phyloP scores from a whole-genome alignment of 2,797 vertebrate genomes.

The Microtus obscurus region DNA sequence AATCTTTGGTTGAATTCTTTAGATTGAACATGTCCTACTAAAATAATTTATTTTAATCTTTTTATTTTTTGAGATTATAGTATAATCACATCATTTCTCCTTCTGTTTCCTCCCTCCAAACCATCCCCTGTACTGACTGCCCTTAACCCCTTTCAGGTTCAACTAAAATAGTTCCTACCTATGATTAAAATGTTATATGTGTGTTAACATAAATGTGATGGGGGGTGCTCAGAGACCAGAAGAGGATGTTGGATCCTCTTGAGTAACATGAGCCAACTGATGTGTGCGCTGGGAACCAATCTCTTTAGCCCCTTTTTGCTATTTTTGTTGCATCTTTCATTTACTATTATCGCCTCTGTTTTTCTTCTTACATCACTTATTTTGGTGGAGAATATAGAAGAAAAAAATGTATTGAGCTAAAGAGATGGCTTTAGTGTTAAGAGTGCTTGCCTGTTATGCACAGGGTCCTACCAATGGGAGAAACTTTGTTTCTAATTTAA shows the following conservation, averaged over 20 bases:
- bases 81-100: background rate
- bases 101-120: background rate
- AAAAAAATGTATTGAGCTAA: background rate
- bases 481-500: background rate
- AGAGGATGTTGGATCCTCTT: background rate
- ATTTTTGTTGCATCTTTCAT: background rate
- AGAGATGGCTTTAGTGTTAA: background rate
- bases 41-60: background rate
- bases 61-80: background rate
- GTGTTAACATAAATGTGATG: background rate
- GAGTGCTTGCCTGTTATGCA: background rate
- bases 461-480: background rate
- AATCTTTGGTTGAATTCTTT: constrained; percentile 5
- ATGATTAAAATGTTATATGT: background rate
- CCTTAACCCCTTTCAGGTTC: background rate
- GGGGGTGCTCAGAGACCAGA: background rate
- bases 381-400: constrained; percentile 5
- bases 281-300: background rate
- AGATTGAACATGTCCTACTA: background rate
- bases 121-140: background rate
- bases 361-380: constrained; percentile 69
- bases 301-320: background rate
- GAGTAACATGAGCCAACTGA: background rate
- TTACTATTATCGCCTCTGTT: background rate
- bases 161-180: background rate